These are phyloP conservation scores for Cheirogaleus major DNA, from an alignment of 2,797 vertebrate species.

Conservation along the genomic window DNA sequence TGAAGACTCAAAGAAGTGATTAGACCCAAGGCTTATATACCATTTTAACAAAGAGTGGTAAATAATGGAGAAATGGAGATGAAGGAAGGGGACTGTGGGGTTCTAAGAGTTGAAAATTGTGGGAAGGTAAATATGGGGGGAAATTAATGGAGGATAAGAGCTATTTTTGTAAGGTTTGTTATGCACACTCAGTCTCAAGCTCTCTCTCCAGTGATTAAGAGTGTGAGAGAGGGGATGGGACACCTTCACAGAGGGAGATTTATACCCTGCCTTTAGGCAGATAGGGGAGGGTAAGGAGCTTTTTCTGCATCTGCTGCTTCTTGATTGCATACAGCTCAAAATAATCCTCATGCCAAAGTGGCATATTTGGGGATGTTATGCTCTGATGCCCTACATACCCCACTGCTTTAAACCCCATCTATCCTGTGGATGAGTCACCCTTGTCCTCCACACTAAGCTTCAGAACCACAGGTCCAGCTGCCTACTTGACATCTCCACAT, in stretches of 20 bases:
- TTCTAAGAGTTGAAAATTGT: neutral
- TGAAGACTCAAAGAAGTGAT: neutral
- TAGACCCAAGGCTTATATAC: neutral
- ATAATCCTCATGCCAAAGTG: neutral
- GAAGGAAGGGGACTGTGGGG: neutral
- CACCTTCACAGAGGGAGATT: neutral
- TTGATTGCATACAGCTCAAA: neutral
- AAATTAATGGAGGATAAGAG: neutral
- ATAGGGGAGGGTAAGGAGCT: neutral
- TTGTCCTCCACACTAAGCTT: neutral
- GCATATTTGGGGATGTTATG: neutral
- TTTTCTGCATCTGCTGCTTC: neutral
- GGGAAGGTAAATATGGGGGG: neutral
- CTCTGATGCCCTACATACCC: neutral
- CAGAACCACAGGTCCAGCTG: neutral
- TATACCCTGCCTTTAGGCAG: neutral
- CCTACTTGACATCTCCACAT: neutral
- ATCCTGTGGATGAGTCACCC: neutral
- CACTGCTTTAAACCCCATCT: neutral
- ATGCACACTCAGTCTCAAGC: neutral
- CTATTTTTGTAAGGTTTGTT: conserved; percentile 8
- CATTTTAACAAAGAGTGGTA: neutral
- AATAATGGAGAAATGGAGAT: neutral
- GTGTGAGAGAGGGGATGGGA: neutral
- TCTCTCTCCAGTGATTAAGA: neutral